Evolutionary conservation across 2,888 invertebrate species (phyloP).

Genomic region (Volucella inflata): DNA sequence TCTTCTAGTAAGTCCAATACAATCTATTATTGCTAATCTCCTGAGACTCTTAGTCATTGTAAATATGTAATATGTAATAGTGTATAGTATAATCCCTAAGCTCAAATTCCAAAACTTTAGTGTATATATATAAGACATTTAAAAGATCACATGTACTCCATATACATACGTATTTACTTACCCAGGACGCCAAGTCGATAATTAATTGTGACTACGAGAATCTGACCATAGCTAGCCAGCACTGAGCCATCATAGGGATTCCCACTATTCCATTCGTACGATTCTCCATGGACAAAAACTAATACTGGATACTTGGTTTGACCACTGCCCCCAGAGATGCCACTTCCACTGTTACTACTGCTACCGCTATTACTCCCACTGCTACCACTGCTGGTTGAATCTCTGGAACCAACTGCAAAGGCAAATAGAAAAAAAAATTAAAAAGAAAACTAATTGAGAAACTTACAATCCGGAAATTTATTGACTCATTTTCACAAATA

Average conservation of each 20-base stretch:
- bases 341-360: conserved; percentile 71
- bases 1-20: not conserved
- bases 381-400: conserved; percentile 78
- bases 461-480: conserved; percentile 71
- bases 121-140: not conserved
- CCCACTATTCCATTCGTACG: conserved; percentile 98
- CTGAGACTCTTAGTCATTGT: not conserved
- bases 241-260: conserved; percentile 99
- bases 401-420: conserved; percentile 83
- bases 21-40: conserved; percentile 6
- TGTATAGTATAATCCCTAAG: conserved; percentile 7
- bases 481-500: conserved; percentile 70
- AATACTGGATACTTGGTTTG: conserved; percentile 91
- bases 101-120: not conserved
- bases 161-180: conserved; percentile 84
- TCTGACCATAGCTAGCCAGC: conserved; percentile 95
- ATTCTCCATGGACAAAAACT: conserved; percentile 97
- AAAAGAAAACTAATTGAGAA: conserved; percentile 56
- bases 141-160: conserved; percentile 10
- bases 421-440: conserved; percentile 54
- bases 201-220: conserved; percentile 95
- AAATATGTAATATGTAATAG: not conserved
- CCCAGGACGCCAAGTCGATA: conserved; percentile 92
- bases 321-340: conserved; percentile 85
- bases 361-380: conserved; percentile 75